These are phyloP conservation scores for Blastomussa wellsi DNA, from an alignment of 92 coral and sea anemone species.

Conservation along the genomic window DNA sequence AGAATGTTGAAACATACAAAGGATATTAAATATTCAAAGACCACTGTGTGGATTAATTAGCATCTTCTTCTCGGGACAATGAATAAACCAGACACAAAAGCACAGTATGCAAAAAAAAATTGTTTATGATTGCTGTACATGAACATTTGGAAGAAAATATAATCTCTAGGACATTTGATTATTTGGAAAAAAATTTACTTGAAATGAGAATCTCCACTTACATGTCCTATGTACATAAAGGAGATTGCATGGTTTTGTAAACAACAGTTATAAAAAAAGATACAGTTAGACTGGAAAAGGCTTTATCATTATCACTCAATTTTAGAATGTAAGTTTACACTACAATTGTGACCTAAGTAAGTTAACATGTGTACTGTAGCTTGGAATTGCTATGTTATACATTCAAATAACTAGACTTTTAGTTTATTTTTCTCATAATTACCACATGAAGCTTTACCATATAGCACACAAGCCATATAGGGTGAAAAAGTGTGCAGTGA, in stretches of 20 bases:
- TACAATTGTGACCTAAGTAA: background rate
- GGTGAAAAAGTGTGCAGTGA: background rate
- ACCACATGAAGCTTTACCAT: background rate
- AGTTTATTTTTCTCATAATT: background rate
- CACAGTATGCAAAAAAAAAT: background rate
- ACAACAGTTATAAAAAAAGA: too few relatives aligned
- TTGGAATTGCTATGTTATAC: too few relatives aligned
- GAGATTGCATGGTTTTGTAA: background rate
- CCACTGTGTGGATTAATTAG: background rate
- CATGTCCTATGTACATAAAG: too few relatives aligned
- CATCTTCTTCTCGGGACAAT: background rate
- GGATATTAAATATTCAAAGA: constrained; percentile 1
- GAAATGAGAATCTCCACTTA: background rate
- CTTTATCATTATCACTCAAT: background rate
- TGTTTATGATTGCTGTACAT: background rate
- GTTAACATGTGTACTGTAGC: background rate
- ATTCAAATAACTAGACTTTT: background rate
- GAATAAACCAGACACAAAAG: background rate
- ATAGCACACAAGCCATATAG: background rate
- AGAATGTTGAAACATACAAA: constrained; percentile 3
- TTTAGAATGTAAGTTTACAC: background rate
- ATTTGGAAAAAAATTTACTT: background rate
- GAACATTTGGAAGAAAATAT: background rate
- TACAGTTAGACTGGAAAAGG: background rate
- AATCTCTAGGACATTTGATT: background rate